These are phyloP conservation scores for Scaptomyza caliginosa DNA, from an alignment of 2,888 invertebrate species.

Conservation along the genomic window DNA sequence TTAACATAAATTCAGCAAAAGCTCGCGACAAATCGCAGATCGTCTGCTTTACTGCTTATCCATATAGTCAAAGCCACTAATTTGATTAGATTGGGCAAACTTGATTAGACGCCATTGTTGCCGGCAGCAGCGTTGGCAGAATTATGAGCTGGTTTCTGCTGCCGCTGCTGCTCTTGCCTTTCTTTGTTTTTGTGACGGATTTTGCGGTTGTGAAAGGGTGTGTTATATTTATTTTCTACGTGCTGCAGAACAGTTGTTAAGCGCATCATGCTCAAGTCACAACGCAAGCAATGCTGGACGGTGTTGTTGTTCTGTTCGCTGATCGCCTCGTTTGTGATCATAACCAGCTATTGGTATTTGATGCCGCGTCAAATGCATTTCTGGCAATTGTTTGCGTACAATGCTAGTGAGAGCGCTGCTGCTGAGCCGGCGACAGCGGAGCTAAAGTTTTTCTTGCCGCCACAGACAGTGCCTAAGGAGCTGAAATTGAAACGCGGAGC, in stretches of 20 bases:
- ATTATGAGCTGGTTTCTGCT: constrained; percentile 12
- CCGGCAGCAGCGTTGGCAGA: neutral
- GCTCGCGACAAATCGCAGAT: constrained; percentile 13
- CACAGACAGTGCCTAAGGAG: constrained; percentile 47
- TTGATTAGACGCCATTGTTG: constrained; percentile 39
- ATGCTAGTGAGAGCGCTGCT: constrained; percentile 1
- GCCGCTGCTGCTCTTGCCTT: neutral
- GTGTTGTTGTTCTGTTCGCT: constrained; percentile 47
- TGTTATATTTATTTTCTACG: neutral
- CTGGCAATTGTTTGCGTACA: constrained; percentile 34
- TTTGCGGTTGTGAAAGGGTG: constrained; percentile 20
- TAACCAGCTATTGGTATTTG: constrained; percentile 56
- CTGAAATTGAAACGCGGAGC: constrained; percentile 53
- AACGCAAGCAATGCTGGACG: constrained; percentile 51
- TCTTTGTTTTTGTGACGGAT: constrained; percentile 9
- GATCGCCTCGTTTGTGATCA: constrained; percentile 47
- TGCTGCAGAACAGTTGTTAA: constrained; percentile 12
- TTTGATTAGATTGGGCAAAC: constrained; percentile 66
- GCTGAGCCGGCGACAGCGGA: constrained; percentile 2
- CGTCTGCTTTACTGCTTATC: neutral
- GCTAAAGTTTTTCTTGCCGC: constrained; percentile 50
- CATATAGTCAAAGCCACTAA: constrained; percentile 33
- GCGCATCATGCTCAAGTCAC: constrained; percentile 44
- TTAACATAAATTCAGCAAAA: constrained; percentile 42
- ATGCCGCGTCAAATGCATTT: constrained; percentile 39